Evolutionary conservation across 2,888 invertebrate genomes (phyloP), one percentile per base, ranked within the genome.

Genomic region (Pristionchus maxplancki): DNA sequence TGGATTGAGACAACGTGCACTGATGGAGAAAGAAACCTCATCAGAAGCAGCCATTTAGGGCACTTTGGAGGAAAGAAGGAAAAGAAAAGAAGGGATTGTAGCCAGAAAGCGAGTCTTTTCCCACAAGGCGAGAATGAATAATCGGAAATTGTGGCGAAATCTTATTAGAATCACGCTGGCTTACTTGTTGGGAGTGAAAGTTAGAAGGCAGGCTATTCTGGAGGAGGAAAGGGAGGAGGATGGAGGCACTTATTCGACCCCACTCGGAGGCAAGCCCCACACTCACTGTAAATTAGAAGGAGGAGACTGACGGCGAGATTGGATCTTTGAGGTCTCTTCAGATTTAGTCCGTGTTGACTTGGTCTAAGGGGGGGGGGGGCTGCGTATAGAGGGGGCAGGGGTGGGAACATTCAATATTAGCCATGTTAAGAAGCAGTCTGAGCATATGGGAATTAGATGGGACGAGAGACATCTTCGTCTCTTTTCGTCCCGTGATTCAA

Each of bases 81-180:
- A 58, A 71, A 40, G 71, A 67, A 28, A 37, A 71, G 4, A 71
- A 58, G 5, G 37, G 37, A 71, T 71, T 37, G 71, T 37, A 37
- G 58, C 58, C 24, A 58, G 58, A 58, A 58, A 58, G 37, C 15
- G 71, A 71, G 34, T 37, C 40, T 37, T 71, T 67, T 67, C 64
- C 64, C 64, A 37, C 34, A 71, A 71, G 71, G 37, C 37, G 71
- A 34, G 37, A 71, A 71, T 34, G 71, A 37, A 71, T 67, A 67
- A 67, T 67, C 64, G 64, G 64, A 67, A 67, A 67, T 67, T 34
- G 34, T 71, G 71, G 71, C 37, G 34, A 71, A 71, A 71, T 71
- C 71, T 40, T 71, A 37, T 37, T 71, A 71, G 71, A 81, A 50
- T 48, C 81, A n/a, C 48, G 31, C 31, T 17, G 50, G 28, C 31